Evolutionary conservation across 2,113 vertebrate genomes (phyloP).

Genomic region (Manacus vitellinus): DNA sequence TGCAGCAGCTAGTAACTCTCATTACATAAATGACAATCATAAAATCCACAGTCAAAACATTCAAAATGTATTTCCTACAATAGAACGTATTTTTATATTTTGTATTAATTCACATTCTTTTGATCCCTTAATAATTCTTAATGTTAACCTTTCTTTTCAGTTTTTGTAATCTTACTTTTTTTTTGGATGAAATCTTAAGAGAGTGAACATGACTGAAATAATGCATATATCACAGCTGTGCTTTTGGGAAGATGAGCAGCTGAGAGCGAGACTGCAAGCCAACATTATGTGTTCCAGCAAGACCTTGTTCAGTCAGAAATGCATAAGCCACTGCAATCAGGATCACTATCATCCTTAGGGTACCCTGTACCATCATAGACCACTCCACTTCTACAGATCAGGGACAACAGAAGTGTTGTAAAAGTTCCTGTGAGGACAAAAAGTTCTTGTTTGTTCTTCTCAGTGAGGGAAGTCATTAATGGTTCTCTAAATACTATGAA

Average conservation of each 20-base stretch:
- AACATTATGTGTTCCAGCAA: accelerated
- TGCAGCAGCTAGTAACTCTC: not conserved
- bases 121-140: not conserved
- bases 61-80: not conserved
- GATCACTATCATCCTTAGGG: not conserved
- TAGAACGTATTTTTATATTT: not conserved
- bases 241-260: not conserved
- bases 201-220: not conserved
- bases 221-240: not conserved
- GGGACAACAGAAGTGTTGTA: not conserved
- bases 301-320: not conserved
- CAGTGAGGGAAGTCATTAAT: not conserved
- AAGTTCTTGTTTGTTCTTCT: not conserved
- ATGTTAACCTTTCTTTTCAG: not conserved
- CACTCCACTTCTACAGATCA: not conserved
- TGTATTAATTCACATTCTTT: not conserved
- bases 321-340: not conserved
- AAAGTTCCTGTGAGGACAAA: not conserved
- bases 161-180: not conserved
- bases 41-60: not conserved
- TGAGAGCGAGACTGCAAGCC: not conserved
- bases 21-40: not conserved
- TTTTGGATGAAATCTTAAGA: not conserved
- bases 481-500: not conserved
- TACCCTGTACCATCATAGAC: not conserved